Base-by-base conservation (phyloP, 2,888 invertebrate species). In the Bedellia somnulentella region DNA sequence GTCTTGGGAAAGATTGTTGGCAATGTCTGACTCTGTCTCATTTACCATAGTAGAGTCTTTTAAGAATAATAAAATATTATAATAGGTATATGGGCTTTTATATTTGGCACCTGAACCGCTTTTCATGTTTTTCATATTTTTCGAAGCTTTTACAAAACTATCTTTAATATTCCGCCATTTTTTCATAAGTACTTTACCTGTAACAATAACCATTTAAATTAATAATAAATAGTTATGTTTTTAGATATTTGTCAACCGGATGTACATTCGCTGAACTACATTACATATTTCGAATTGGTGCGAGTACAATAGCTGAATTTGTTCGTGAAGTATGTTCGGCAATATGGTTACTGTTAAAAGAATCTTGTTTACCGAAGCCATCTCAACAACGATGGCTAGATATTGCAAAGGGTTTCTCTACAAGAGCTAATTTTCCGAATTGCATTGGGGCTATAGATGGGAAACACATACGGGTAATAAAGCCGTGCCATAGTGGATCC, bases 221-320 rank as follows among this genome's bases (percentile, higher is more conserved):
- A n/a, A n/a, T n/a, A n/a, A n/a, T n/a, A n/a, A n/a, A 26, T 24
- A 26, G 24, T 35, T 32, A 30, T 26, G 14, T 30, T 33, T 33
- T 29, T 23, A 33, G 33, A 33, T 35, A 36, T 28, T 31, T 30
- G 24, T 15, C 28, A 24, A 30, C 27, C 15, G 30, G 27, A 26
- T 13, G 8, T 26, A 27, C 4, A 25, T 22, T 23, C 27, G 12
- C 9, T 27, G 16, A 11, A 13, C 14, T 32, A 17, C 23, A 32
- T 16, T 16, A 16, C 5, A 27, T 23, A 27, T 29, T 22, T 11
- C 12, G n/a, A 16, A 35, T 21, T 29, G 25, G 26, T 26, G 42
- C 15, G 43, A 43, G 39, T 40, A 43, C 30, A 37, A 40, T 30
- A 35, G 40, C 22, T n/a, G 23, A 14, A 22, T 22, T 29, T 35